These are phyloP conservation scores for Phylloscopus whistleri DNA, from an alignment of 2,113 vertebrate species.

Conservation along the genomic window DNA sequence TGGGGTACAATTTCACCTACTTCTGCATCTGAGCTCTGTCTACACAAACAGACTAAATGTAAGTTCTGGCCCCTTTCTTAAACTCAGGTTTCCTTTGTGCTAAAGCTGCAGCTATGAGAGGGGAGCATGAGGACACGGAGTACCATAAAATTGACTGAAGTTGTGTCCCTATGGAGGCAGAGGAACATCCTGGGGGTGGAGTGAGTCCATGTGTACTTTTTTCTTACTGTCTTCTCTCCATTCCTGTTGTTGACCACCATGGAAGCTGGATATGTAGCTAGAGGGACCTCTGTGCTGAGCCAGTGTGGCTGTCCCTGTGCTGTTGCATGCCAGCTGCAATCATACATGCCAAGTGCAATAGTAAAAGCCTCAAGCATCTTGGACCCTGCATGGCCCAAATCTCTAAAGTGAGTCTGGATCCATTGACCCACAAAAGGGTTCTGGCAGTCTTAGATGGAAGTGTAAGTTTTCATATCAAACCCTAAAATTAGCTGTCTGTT, in stretches of 20 bases:
- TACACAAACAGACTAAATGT: not conserved
- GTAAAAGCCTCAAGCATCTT: not conserved
- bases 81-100: not conserved
- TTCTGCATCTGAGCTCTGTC: not conserved
- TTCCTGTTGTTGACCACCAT: not conserved
- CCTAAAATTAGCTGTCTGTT: not conserved
- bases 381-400: not conserved
- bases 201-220: not conserved
- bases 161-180: not conserved
- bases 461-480: not conserved
- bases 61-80: not conserved
- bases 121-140: accelerated
- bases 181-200: not conserved
- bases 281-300: not conserved
- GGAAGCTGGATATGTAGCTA: not conserved
- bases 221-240: not conserved
- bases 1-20: not conserved
- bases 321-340: not conserved
- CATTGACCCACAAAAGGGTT: not conserved
- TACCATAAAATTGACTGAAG: not conserved
- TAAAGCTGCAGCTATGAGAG: not conserved
- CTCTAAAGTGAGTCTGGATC: not conserved
- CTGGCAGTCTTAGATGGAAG: not conserved
- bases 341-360: not conserved
- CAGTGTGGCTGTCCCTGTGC: not conserved